Evolutionary conservation across 2,888 invertebrate genomes (phyloP).

Genomic region (Zygogramma bicolorata): DNA sequence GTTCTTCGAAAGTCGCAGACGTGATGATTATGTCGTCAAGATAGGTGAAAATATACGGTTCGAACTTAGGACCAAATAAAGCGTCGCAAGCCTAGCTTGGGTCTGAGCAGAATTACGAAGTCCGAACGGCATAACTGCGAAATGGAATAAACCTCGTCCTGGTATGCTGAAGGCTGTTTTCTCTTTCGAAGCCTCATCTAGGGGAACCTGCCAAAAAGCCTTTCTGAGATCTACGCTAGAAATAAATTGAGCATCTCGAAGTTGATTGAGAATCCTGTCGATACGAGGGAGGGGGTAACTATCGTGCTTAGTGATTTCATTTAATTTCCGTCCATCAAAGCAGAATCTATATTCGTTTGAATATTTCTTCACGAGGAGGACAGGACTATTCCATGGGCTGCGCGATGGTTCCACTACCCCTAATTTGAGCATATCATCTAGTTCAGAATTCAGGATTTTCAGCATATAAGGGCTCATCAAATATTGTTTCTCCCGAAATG

Average conservation of each 20-base stretch:
- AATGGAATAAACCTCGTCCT: not conserved
- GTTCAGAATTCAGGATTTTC: not conserved
- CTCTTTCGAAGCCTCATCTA: not conserved
- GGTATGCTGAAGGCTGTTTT: not conserved
- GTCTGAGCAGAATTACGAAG: not conserved
- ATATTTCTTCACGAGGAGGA: not conserved
- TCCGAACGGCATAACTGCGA: not conserved
- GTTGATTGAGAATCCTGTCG: not conserved
- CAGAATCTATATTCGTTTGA: not conserved
- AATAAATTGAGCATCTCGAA: not conserved
- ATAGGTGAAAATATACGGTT: not conserved
- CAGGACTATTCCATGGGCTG: not conserved
- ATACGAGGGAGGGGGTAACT: not conserved
- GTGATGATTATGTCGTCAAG: not conserved
- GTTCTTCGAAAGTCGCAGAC: not conserved
- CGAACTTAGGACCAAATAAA: not conserved
- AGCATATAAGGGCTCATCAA: slow-evolving; percentile 17
- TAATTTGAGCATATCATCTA: not conserved
- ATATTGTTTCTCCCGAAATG: slow-evolving; percentile 18
- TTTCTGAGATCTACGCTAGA: not conserved
- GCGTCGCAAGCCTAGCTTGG: not conserved
- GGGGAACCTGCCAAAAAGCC: not conserved
- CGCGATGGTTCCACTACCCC: not conserved
- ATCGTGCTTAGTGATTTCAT: not conserved
- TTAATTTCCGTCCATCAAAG: not conserved